phyloP scores from a whole-genome alignment of 2,797 vertebrate genomes.

The Sebastes alutus region DNA sequence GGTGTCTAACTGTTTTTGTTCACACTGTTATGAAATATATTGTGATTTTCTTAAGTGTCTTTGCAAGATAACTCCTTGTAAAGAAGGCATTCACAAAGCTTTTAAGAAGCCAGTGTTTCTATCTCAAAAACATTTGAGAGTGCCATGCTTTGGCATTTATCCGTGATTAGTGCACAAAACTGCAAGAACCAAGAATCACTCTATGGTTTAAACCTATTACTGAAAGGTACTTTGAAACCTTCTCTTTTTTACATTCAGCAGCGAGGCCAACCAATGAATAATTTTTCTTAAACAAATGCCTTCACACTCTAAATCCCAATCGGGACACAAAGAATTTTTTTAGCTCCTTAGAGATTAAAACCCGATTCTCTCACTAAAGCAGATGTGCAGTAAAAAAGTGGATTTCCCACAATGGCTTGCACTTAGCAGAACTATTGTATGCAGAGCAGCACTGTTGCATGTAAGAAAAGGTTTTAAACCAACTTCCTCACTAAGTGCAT shows the following conservation, averaged over 20 bases:
- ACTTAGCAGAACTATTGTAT: neutral
- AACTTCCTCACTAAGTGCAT: slow-evolving; percentile 30
- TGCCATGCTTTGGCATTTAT: neutral
- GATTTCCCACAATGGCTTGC: neutral
- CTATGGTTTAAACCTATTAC: neutral
- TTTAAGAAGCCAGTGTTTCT: neutral
- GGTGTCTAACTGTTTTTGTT: neutral
- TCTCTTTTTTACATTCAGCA: neutral
- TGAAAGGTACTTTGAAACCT: neutral
- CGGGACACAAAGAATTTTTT: neutral
- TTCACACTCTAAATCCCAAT: neutral
- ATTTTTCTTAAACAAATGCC: neutral
- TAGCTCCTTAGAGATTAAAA: neutral
- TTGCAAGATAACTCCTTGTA: neutral
- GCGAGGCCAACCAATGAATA: neutral
- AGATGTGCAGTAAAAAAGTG: neutral
- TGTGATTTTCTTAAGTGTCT: neutral
- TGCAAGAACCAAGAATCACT: neutral
- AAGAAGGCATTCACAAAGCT: neutral
- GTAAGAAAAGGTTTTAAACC: slow-evolving; percentile 16
- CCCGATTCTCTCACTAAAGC: neutral
- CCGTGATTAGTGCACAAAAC: neutral
- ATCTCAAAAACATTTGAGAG: neutral
- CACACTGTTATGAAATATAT: neutral
- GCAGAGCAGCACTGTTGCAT: slow-evolving; percentile 14